A percentile compares a stretch with the other conserved stretches of the same genome.
These are phyloP conservation scores for Noturus placidus DNA, from an alignment of 2,113 vertebrate species.

Conservation along the genomic window DNA sequence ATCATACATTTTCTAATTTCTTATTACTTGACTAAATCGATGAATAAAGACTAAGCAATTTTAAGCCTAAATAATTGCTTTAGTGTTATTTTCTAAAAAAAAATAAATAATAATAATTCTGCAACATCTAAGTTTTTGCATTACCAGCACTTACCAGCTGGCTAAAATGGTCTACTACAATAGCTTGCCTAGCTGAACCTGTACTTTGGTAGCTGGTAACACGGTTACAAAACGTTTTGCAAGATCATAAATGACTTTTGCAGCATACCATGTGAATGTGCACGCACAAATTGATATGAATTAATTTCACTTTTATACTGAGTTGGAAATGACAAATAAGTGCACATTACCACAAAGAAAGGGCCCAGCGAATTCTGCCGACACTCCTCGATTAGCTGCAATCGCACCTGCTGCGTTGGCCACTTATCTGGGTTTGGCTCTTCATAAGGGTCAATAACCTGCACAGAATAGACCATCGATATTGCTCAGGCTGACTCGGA, in stretches of 20 bases:
- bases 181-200: not conserved
- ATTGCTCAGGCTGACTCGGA: not conserved
- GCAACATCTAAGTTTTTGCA: not conserved
- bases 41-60: not conserved
- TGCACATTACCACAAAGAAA: constrained; percentile 73
- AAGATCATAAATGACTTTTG: not conserved
- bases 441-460: constrained; percentile 78
- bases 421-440: constrained; percentile 62
- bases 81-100: not conserved
- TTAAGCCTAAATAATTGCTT: not conserved
- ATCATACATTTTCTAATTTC: not conserved
- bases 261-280: not conserved
- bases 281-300: not conserved
- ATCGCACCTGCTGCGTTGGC: constrained; percentile 64
- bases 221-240: not conserved
- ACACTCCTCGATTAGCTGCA: constrained; percentile 70
- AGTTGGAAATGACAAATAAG: not conserved
- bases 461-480: not conserved
- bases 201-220: too few species aligned
- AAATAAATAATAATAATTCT: too few species aligned
- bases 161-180: not conserved
- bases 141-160: not conserved
- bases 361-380: constrained; percentile 69
- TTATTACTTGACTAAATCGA: not conserved
- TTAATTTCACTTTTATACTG: not conserved